These are phyloP conservation scores for Cheilosia variabilis DNA, from an alignment of 2,888 invertebrate species.

Conservation along the genomic window DNA sequence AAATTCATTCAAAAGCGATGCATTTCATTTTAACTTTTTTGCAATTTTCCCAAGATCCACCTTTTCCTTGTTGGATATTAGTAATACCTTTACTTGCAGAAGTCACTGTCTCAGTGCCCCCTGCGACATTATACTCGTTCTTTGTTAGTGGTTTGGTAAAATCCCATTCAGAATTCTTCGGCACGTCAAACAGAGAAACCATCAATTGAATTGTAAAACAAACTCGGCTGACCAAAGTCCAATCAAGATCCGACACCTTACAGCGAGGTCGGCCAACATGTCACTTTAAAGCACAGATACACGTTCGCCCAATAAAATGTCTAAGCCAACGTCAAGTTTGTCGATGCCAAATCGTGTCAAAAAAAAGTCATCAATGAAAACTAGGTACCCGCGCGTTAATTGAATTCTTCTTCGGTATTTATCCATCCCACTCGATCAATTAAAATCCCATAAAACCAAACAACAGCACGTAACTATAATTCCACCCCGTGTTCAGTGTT, in stretches of 20 bases:
- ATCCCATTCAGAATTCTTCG: no score
- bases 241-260: not conserved
- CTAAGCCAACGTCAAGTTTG: slow-evolving; percentile 5
- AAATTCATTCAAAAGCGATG: no score
- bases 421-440: slow-evolving; percentile 51
- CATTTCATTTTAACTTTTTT: no score
- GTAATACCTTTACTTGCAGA: no score
- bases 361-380: slow-evolving; percentile 42
- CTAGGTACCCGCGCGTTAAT: slow-evolving; percentile 7
- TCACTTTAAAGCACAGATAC: not conserved
- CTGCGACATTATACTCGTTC: no score
- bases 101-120: no score
- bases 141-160: no score
- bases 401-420: slow-evolving; percentile 25
- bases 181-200: no score
- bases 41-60: no score
- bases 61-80: no score
- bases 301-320: not conserved
- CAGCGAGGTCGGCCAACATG: not conserved
- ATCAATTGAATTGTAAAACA: no score
- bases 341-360: slow-evolving; percentile 12
- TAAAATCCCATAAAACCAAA: slow-evolving; percentile 70
- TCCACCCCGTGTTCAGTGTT: slow-evolving; percentile 14
- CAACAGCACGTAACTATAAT: slow-evolving; percentile 44
- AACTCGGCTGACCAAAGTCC: no score